Base-by-base conservation (phyloP, 1,140 invertebrate species). In the Calephelis virginiensis region DNA sequence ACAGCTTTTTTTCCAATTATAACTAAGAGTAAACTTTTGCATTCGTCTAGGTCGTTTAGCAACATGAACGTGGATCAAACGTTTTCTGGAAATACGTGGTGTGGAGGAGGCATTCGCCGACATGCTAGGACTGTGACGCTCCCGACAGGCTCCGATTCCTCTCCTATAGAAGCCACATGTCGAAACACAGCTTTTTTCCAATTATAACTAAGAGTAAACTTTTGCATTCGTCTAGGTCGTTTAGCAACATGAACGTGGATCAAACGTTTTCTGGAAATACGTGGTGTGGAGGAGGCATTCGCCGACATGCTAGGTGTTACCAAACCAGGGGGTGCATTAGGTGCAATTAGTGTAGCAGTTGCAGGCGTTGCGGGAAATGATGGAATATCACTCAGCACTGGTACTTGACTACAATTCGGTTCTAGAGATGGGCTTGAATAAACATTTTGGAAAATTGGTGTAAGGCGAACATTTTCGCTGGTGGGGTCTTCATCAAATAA, bases 381-480 rank as follows among this genome's bases (percentile, higher is more conserved):
- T 45, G 65, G 65, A 64, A 71, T 71, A 28, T 71, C 69, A 60
- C 69, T 71, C 56, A 67, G 17, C 56, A 71, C 46, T 40, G 65
- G 69, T 64, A 72, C 47, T 61, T 53, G 48, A 67, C 45, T 72
- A 40, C 67, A 72, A 72, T 72, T 64, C 10, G 50, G 67, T 64
- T 72, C 71, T 61, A 72, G 59, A 63, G 67, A 69, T 37, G 71
- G 71, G 49, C 62, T 72, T 59, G 71, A 61, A 64, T 69, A 72
- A 48, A 72, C 67, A 40, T 38, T 64, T 69, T 72, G 70, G 53
- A 65, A 72, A 63, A 72, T 60, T 17, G 66, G 66, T 43, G 66
- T 72, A 72, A 72, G 70, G 11, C 37, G 64, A 69, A 72, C 71
- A 67, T 72, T 72, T n/a, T 72, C 64, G 61, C 14, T 61, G 50